Base-by-base conservation (phyloP, 2,113 vertebrate genomes). In the Poicephalus gulielmi region DNA sequence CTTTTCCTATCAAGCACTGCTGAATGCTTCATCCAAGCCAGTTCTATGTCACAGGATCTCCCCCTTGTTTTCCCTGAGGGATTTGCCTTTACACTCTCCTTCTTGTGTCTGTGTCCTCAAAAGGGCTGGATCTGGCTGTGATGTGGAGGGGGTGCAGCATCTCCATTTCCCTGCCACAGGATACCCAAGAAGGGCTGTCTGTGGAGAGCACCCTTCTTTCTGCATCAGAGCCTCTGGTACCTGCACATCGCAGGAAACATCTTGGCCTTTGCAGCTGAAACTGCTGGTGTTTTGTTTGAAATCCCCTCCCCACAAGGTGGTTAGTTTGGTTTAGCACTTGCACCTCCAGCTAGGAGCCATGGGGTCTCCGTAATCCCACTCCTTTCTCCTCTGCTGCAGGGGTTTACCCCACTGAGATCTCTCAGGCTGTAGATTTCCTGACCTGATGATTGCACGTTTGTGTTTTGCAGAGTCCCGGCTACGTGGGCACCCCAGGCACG, bases 221-320 rank as follows among this genome's bases (percentile, higher is more conserved):
- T 69, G 37, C 33, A 57, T 5, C 11, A 62, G 33, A 52, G 55
- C 17, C 23, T 80, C 39, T 53, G 47, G 35, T 57, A 50, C 6
- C 41, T 63, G 59, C 28, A 69, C 10, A 52, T 77, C 27, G 37
- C 27, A 69, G 73, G 44, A 81, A 91, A 52, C 4, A 41, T 7
- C 30, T 82, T 77, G 27, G 10, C 9, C 17, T 44, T 82, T 52
- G 15, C 23, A 50, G 16, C 23, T 70, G 28, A 80, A 86, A 47
- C 25, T 11, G 7, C 4, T 10, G 11, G 49, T 13, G 31, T 24
- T 70, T 16, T 13, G 22, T 44, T 66, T 35, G 3, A 13, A 80
- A 84, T 16, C 15, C 24, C 0, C 1, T 5, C 5, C 8, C 9
- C 1, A 0, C 10, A 11, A 14, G 3, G 28, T 52, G 18, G 8